phyloP scores from a whole-genome alignment of 2,113 vertebrate genomes.

The Diadophis punctatus region DNA sequence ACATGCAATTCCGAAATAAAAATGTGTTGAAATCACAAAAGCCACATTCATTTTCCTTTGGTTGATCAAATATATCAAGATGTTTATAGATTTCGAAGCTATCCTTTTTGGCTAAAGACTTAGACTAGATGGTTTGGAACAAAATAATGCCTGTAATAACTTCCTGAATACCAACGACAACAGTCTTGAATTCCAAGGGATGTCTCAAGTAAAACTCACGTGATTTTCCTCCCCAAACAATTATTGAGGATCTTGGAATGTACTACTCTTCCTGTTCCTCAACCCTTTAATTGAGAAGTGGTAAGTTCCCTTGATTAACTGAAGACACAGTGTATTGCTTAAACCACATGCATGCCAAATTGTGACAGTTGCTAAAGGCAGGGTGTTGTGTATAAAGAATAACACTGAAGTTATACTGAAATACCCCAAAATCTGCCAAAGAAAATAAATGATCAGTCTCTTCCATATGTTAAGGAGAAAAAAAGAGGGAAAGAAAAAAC shows the following conservation, averaged over 20 bases:
- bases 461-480: not conserved
- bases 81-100: not conserved
- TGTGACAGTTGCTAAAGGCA: not conserved
- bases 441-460: not conserved
- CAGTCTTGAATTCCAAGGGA: not conserved
- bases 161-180: not conserved
- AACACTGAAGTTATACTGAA: not conserved
- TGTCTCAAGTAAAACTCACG: not conserved
- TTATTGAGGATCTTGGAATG: not conserved
- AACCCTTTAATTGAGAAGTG: not conserved
- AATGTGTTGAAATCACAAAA: not conserved
- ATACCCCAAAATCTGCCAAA: not conserved
- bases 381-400: not conserved
- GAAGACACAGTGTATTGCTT: not conserved
- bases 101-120: not conserved
- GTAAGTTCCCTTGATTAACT: not conserved
- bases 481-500: not conserved
- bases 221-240: not conserved
- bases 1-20: not conserved
- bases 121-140: not conserved
- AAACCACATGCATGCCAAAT: not conserved
- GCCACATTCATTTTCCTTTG: not conserved
- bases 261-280: not conserved
- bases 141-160: not conserved
- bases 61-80: not conserved